Evolutionary conservation across 2,797 vertebrate species (phyloP), one percentile per base, ranked within the genome.

Genomic region (Platalea minor): DNA sequence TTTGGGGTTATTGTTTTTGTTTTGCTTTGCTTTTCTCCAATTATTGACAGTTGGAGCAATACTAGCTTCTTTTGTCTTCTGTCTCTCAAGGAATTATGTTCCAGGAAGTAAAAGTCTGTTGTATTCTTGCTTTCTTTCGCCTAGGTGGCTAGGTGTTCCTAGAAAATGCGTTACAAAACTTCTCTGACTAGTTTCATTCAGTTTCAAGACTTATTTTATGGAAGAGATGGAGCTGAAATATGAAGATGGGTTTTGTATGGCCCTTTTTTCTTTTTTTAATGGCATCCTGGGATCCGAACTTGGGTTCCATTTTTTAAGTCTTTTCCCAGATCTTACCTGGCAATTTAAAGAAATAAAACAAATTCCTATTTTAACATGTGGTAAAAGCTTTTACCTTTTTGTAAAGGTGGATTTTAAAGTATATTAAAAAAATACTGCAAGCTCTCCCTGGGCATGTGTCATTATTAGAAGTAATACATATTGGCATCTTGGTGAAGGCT

Each of bases 101-200:
- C 29, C 68, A 89, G 81, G 94, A 93, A 93, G 64, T 85, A 77
- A 88, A 85, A 93, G 46, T 82, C 43, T 64, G 23, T 53, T 92
- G 41, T 89, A 35, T 77, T 85, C 35, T 29, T 70, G 56, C 16
- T 85, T 94, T 91, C 28, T 88, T 91, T 85, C 59, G 73, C 37
- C 35, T 76, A 35, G 12, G 53, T 75, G 51, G 17, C 65, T 74
- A 24, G 11, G 10, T 65, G 15, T 87, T 91, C 51, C 48, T 73
- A 33, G 80, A 90, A 86, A 63, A 76, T 60, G 28, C 20, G 3
- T 74, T 57, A 35, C 80, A 59, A 67, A 95, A 87, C 26, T 68
- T 93, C 51, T 88, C 74, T 80, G 51, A 59, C n/a, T 63, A 25
- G 13, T 93, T 91, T 79, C 20, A 23, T 82, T 95, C 35, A 13